Evolutionary conservation across 1,140 invertebrate genomes (phyloP).

Genomic region (Drosophila obscura): DNA sequence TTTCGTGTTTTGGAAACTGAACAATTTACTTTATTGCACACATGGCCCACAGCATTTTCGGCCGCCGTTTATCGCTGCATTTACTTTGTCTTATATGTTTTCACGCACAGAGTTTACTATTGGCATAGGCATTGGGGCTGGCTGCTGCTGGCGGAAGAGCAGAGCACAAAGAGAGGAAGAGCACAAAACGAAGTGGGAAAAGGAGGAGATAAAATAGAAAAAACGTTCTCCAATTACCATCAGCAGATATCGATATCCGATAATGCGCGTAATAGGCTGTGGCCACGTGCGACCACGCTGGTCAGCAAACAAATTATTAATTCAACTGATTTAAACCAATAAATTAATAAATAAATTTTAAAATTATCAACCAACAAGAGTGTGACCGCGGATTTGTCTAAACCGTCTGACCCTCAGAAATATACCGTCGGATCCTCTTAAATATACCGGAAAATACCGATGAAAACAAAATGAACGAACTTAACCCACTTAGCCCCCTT

Average conservation of each 20-base stretch:
- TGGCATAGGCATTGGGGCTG: conserved; percentile 13
- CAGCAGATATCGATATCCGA: conserved; percentile 66
- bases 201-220: conserved; percentile 81
- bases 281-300: conserved; percentile 18
- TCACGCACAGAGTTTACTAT: conserved; percentile 43
- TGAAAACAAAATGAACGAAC: conserved; percentile 14
- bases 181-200: conserved; percentile 75
- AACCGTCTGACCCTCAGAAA: too few relatives aligned
- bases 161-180: conserved; percentile 69
- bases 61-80: conserved; percentile 31
- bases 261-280: conserved; percentile 18
- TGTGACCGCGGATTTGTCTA: conserved; percentile 33
- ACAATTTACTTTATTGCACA: conserved; percentile 49
- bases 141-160: conserved; percentile 39
- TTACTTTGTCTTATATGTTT: conserved; percentile 39
- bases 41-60: conserved; percentile 1
- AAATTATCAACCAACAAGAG: conserved; percentile 71
- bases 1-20: conserved; percentile 58
- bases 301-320: conserved; percentile 22
- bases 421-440: too few relatives aligned
- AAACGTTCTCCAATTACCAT: conserved; percentile 82
- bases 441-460: conserved; percentile 23
- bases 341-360: conserved; percentile 81
- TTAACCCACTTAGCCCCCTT: background rate
- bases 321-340: conserved; percentile 63